Evolutionary conservation across 1,140 invertebrate genomes (phyloP).

Genomic region (Heliconius eleuchia): DNA sequence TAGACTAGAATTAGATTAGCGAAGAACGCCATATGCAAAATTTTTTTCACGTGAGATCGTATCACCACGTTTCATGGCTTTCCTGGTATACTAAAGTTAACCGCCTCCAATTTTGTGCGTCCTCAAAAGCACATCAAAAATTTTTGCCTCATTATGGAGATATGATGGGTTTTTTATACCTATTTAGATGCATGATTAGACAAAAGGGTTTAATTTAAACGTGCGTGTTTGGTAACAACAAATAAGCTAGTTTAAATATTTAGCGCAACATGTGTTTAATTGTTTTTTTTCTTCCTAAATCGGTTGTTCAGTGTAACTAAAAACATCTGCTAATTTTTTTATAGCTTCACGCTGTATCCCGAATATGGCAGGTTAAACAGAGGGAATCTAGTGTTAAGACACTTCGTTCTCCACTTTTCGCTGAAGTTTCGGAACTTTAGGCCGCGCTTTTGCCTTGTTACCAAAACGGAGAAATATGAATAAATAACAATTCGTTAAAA

Average conservation of each 20-base stretch:
- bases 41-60: background rate
- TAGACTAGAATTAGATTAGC: background rate
- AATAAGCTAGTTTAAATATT: conserved; percentile 9
- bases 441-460: no score
- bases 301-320: background rate
- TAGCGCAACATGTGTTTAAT: conserved; percentile 7
- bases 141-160: conserved; percentile 25
- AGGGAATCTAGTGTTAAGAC: no score
- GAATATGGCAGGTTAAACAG: no score
- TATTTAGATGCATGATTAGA: conserved; percentile 21
- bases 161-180: conserved; percentile 11
- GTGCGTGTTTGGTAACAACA: background rate
- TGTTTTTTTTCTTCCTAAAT: background rate
- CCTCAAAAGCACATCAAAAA: conserved; percentile 25
- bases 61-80: background rate
- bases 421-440: no score
- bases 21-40: background rate
- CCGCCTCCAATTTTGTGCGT: conserved; percentile 1
- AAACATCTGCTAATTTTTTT: background rate
- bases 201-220: conserved; percentile 19
- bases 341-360: no score
- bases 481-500: no score
- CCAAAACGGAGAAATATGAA: no score
- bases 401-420: no score
- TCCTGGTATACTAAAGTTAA: background rate